These are phyloP conservation scores for Lophius piscatorius DNA, from an alignment of 2,113 vertebrate species.

Conservation along the genomic window DNA sequence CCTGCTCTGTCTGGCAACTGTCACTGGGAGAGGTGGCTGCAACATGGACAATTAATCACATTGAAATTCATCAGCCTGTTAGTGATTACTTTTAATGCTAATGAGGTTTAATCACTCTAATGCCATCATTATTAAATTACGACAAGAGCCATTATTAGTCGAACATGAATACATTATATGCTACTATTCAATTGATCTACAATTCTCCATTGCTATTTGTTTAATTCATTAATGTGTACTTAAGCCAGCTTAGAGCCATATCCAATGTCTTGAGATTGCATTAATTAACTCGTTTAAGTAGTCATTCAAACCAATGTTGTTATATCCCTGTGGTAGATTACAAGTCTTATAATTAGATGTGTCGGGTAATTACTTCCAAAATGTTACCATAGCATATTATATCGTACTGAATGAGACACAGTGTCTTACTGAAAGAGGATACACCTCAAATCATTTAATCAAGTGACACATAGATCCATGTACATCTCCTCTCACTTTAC, in stretches of 20 bases:
- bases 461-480: no score
- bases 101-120: slow-evolving; percentile 60
- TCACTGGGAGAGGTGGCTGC: slow-evolving; percentile 17
- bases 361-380: slow-evolving; percentile 6
- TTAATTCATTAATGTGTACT: slow-evolving; percentile 51
- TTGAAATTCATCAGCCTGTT: slow-evolving; percentile 28
- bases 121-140: slow-evolving; percentile 51
- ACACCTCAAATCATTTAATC: no score
- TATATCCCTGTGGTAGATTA: slow-evolving; percentile 13
- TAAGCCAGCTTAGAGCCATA: slow-evolving; percentile 48
- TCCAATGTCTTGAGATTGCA: slow-evolving; percentile 29
- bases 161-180: slow-evolving; percentile 52
- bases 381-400: background rate
- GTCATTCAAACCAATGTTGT: slow-evolving; percentile 13
- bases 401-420: background rate
- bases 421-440: no score
- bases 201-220: slow-evolving; percentile 48
- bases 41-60: slow-evolving; percentile 46
- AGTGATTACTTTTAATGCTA: slow-evolving; percentile 59
- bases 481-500: no score
- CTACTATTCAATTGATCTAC: slow-evolving; percentile 31
- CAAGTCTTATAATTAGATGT: slow-evolving; percentile 12
- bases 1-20: slow-evolving; percentile 23
- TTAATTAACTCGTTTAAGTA: slow-evolving; percentile 29
- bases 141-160: slow-evolving; percentile 48